Conservation (phyloP, 1,140 invertebrate genomes). For the Trichonephila inaurata region DNA sequence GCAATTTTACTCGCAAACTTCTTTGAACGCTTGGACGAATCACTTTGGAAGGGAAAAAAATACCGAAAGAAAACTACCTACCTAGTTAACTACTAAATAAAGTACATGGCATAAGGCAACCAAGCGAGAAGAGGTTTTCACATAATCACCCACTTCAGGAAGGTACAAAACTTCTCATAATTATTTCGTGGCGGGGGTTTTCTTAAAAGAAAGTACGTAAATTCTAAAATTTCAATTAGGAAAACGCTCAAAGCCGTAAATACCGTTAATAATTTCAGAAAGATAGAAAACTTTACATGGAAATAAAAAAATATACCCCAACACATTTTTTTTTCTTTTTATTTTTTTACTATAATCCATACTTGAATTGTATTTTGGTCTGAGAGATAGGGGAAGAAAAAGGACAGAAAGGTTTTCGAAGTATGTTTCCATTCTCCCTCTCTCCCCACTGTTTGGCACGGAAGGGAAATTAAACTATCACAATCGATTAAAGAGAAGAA, state of each 20-base stretch:
- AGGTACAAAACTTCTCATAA: slow-evolving; percentile 34
- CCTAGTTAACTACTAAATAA: slow-evolving; percentile 35
- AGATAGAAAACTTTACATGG: background rate
- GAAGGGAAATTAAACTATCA: slow-evolving; percentile 55
- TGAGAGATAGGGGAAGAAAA: background rate
- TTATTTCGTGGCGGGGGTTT: slow-evolving; percentile 27
- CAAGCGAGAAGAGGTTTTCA: background rate
- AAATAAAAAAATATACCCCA: background rate
- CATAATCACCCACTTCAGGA: slow-evolving; percentile 53
- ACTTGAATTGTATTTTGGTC: background rate
- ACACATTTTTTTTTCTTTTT: background rate
- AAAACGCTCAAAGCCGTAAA: slow-evolving; percentile 38
- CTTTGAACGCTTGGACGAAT: slow-evolving; percentile 27
- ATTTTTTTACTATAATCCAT: background rate
- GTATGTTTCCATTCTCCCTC: background rate
- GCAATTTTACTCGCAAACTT: background rate
- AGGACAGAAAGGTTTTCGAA: background rate
- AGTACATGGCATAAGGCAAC: slow-evolving; percentile 1
- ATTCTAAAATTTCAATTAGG: slow-evolving; percentile 69
- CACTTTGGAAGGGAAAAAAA: background rate
- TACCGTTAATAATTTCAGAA: background rate
- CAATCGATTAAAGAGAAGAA: slow-evolving; percentile 49
- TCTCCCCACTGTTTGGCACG: background rate
- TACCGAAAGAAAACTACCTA: background rate
- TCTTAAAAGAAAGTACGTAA: slow-evolving; percentile 51